These are phyloP conservation scores for Halcyon leucocephala DNA, from an alignment of 2,797 vertebrate species.

Conservation along the genomic window DNA sequence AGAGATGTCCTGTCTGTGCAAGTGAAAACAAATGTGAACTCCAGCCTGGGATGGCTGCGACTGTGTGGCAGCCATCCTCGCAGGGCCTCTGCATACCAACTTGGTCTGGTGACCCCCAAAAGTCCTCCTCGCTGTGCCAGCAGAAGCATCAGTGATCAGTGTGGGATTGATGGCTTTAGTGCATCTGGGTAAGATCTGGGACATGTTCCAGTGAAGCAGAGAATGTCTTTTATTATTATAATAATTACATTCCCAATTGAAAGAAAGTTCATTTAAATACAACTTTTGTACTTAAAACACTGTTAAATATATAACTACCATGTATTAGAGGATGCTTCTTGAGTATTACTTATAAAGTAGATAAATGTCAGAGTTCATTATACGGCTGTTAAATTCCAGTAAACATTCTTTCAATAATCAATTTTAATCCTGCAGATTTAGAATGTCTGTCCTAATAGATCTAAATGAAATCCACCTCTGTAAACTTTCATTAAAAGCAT, in stretches of 20 bases:
- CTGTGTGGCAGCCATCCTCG: background rate
- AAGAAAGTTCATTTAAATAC: background rate
- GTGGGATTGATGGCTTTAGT: background rate
- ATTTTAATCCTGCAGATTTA: background rate
- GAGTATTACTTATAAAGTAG: background rate
- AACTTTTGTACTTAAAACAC: background rate
- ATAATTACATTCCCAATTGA: background rate
- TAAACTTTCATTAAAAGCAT: conserved; percentile 34
- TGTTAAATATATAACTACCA: background rate
- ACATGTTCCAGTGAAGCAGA: background rate
- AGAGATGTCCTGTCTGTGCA: background rate
- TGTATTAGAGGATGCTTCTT: background rate
- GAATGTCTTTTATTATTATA: background rate
- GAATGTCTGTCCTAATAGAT: background rate
- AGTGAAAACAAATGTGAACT: background rate
- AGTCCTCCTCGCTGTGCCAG: background rate
- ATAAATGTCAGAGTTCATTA: background rate
- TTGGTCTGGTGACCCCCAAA: background rate
- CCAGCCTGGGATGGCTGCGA: background rate
- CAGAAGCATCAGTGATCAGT: background rate
- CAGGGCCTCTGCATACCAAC: accelerated
- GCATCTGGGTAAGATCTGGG: background rate
- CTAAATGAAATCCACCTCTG: conserved; percentile 36
- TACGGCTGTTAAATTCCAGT: background rate
- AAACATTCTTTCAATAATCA: background rate